phyloP scores from a whole-genome alignment of 2,888 invertebrate genomes.

The Drosophila bunnanda region DNA sequence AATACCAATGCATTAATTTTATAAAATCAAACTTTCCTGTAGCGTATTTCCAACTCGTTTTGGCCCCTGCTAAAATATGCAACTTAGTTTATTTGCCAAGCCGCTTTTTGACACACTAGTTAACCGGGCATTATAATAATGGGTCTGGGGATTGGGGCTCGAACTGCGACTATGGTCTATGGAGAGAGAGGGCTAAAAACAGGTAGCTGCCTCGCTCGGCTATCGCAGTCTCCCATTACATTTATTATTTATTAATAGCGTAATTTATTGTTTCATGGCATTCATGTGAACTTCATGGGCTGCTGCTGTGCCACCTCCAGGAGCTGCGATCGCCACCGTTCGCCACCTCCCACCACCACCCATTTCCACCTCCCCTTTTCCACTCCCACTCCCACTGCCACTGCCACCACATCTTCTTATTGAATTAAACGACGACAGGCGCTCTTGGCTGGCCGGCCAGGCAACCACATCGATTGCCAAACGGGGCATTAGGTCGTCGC shows the following conservation, averaged over 20 bases:
- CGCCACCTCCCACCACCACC: slow-evolving; percentile 8
- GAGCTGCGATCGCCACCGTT: slow-evolving; percentile 28
- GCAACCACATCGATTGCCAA: slow-evolving; percentile 73
- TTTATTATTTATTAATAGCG: slow-evolving; percentile 84
- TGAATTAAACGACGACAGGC: slow-evolving; percentile 70
- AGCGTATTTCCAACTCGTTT: slow-evolving; percentile 50
- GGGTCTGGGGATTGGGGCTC: slow-evolving; percentile 35
- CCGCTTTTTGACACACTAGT: slow-evolving; percentile 78
- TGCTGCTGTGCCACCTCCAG: slow-evolving; percentile 22
- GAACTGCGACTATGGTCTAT: background rate
- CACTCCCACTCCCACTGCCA: slow-evolving; percentile 1
- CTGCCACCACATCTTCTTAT: slow-evolving; percentile 56
- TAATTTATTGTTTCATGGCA: slow-evolving; percentile 84
- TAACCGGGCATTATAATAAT: slow-evolving; percentile 74
- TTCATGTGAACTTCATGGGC: slow-evolving; percentile 82
- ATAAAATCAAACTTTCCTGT: background rate
- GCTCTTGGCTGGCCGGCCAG: slow-evolving; percentile 21
- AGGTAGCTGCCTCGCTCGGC: slow-evolving; percentile 69
- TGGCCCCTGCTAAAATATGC: slow-evolving; percentile 7
- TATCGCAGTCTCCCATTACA: slow-evolving; percentile 81
- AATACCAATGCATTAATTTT: no score
- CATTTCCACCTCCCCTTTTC: background rate
- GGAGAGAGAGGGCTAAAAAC: slow-evolving; percentile 56
- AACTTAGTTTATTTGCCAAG: slow-evolving; percentile 73
- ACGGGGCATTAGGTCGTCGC: slow-evolving; percentile 83